Evolutionary conservation across 1,140 invertebrate species (phyloP).

Genomic region (Meloidogyne hapla): DNA sequence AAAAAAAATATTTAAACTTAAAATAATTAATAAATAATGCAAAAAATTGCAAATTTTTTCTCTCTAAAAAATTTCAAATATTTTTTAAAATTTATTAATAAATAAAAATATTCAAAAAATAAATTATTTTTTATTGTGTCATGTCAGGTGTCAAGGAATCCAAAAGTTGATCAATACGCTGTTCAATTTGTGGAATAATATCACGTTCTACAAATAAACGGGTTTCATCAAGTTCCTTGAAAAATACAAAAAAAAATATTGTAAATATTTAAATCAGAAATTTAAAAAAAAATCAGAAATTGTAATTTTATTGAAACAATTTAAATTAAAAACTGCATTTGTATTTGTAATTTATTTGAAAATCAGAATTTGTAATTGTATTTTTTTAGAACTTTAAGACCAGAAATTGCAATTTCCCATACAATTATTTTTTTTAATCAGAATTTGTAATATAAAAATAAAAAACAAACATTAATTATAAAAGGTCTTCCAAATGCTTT

Average conservation of each 20-base stretch:
- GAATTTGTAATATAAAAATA: background rate
- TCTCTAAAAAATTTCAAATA: background rate
- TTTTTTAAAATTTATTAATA: background rate
- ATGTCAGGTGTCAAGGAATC: conserved; percentile 71
- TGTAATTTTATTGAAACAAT: background rate
- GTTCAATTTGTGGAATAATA: conserved; percentile 82
- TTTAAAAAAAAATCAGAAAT: background rate
- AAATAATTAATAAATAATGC: background rate
- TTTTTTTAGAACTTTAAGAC: background rate
- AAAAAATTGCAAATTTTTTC: background rate
- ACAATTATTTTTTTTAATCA: background rate
- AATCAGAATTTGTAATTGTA: background rate
- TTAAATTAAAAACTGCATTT: background rate
- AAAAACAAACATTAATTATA: conserved; percentile 68
- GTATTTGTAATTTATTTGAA: background rate
- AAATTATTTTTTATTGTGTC: conserved; percentile 6
- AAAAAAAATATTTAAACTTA: background rate
- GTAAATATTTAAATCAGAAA: no score
- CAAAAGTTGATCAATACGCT: conserved; percentile 89
- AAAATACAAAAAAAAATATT: background rate
- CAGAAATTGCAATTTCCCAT: background rate
- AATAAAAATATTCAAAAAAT: background rate
- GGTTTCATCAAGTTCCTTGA: conserved; percentile 83
- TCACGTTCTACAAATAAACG: conserved; percentile 91
- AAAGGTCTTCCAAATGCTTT: conserved; percentile 87